Evolutionary conservation across 2,888 invertebrate genomes (phyloP).

Genomic region (Schizaphis graminum): DNA sequence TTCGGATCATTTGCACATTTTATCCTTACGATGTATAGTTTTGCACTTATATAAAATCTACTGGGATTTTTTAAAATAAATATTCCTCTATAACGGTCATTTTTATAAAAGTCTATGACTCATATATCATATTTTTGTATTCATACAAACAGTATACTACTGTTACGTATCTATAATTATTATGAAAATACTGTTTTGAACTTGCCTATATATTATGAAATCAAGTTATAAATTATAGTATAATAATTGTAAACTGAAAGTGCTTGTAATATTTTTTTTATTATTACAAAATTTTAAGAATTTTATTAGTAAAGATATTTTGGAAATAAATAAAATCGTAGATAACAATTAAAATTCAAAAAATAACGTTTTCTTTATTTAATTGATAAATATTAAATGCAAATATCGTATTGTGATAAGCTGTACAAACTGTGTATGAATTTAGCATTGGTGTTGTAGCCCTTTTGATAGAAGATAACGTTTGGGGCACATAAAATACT

Average conservation of each 20-base stretch:
- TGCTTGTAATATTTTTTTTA: not conserved
- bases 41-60: not conserved
- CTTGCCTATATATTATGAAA: not conserved
- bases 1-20: not conserved
- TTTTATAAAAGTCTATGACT: not conserved
- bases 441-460: not conserved
- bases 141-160: not conserved
- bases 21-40: not conserved
- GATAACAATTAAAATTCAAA: not conserved
- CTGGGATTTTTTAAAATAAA: not conserved
- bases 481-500: not conserved
- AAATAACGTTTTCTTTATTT: not conserved
- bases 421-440: not conserved
- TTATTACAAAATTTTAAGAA: not conserved
- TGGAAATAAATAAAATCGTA: not conserved
- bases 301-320: not conserved
- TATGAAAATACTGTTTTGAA: not conserved
- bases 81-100: not conserved
- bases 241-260: not conserved
- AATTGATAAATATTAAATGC: too few species aligned
- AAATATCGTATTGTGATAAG: not conserved
- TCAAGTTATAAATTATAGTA: not conserved
- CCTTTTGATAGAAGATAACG: not conserved
- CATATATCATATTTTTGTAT: not conserved
- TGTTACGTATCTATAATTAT: not conserved